Percentiles rank a stretch among this genome's conserved stretches.
phyloP scores from a whole-genome alignment of 2,113 vertebrate genomes.

The Xyrauchen texanus region DNA sequence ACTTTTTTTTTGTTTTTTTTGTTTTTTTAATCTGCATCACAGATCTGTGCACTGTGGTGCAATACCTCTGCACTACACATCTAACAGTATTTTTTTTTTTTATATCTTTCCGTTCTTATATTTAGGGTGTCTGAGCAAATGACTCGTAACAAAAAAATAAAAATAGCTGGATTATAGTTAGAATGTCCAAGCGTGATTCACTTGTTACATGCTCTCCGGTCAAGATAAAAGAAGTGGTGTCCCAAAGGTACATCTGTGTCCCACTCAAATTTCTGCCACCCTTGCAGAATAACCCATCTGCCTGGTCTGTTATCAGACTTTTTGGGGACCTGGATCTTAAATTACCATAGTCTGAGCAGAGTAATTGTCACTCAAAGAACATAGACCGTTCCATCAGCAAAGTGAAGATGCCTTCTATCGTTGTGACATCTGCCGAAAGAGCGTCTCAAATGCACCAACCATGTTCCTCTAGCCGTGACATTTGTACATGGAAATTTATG shows the following conservation, averaged over 20 bases:
- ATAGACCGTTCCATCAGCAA: neutral
- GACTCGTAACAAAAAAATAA: too few relatives aligned
- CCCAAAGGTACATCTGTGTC: neutral
- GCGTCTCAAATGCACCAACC: slow-evolving; percentile 29
- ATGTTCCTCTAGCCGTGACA: slow-evolving; percentile 65
- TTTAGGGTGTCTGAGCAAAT: neutral
- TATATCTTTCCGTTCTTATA: neutral
- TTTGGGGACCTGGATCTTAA: neutral
- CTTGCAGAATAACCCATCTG: neutral
- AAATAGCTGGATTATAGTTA: too few relatives aligned
- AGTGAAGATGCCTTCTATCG: slow-evolving; percentile 24
- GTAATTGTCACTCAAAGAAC: slow-evolving; percentile 21
- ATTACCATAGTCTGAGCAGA: slow-evolving; percentile 18
- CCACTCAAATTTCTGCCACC: neutral
- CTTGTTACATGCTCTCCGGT: neutral
- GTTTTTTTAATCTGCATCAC: neutral
- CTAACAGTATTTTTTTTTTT: neutral
- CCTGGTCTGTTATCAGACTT: slow-evolving; percentile 1
- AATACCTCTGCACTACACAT: neutral
- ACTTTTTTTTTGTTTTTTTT: too few relatives aligned
- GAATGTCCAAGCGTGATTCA: neutral
- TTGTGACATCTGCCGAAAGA: slow-evolving; percentile 23
- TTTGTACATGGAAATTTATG: slow-evolving; percentile 64
- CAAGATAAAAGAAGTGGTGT: neutral
- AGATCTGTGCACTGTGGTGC: neutral